Percentiles rank a stretch among this genome's conserved stretches.
Conservation (phyloP, 2,113 vertebrate genomes). For the Eptesicus fuscus region DNA sequence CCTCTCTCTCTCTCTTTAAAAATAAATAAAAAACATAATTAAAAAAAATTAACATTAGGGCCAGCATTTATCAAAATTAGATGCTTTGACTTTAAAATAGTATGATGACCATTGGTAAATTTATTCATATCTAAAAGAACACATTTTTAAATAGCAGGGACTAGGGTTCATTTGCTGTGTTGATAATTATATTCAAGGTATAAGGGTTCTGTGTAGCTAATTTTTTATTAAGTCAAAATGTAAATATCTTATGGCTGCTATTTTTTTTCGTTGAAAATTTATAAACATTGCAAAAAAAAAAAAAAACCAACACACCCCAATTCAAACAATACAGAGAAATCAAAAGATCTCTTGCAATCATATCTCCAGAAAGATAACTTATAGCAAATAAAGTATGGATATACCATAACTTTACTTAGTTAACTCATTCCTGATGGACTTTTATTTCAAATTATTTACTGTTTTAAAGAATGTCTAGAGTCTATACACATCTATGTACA, state of each 20-base stretch:
- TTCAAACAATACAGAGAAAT: slow-evolving; percentile 31
- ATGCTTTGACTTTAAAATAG: background rate
- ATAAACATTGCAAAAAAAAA: background rate
- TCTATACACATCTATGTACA: background rate
- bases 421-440: background rate
- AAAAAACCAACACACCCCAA: background rate
- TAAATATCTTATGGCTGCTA: background rate
- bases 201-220: background rate
- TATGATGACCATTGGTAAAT: background rate
- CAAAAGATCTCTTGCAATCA: background rate
- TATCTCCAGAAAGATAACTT: background rate
- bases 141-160: background rate
- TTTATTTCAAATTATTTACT: slow-evolving; percentile 36
- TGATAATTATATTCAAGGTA: slow-evolving; percentile 1
- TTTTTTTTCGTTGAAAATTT: slow-evolving; percentile 36
- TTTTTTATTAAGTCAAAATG: slow-evolving; percentile 2
- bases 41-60: background rate
- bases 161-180: background rate
- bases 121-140: background rate
- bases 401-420: background rate
- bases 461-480: background rate
- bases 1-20: no score
- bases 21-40: no score
- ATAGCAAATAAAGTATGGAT: background rate
- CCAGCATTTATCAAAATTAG: slow-evolving; percentile 24